Base-by-base conservation (phyloP, 2,797 vertebrate species). In the Rhinophrynus dorsalis region DNA sequence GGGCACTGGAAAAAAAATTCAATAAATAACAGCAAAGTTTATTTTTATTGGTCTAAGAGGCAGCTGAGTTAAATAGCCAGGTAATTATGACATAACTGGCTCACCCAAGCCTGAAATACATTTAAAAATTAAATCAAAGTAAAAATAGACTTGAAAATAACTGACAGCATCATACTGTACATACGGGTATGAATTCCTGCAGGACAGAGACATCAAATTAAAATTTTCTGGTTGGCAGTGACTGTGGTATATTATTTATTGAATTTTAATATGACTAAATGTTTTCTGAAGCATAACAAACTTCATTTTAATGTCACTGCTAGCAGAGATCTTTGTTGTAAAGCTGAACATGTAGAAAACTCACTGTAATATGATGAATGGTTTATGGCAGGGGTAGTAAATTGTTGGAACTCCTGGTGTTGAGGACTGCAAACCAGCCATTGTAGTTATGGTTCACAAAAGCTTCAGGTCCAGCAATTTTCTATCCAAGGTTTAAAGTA, bases 91-190 rank as follows among this genome's bases (percentile, higher is more conserved):
- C 35, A 61, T 18, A 61, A 58, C 27, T 60, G 35, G 38, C 37
- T 52, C 40, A 52, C 13, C 21, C 35, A 51, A 44, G 47, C 57
- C 35, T 68, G 18, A 52, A 68, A 18, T 42, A 68, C 47, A 61
- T 52, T 52, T 61, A 44, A 33, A 54, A 68, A 68, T 68, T 68
- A n/a, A n/a, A n/a, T n/a, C n/a, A n/a, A n/a, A n/a, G n/a, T n/a
- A n/a, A n/a, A n/a, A n/a, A n/a, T n/a, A n/a, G n/a, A n/a, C n/a
- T n/a, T n/a, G n/a, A n/a, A n/a, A n/a, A n/a, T n/a, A n/a, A n/a
- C n/a, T n/a, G n/a, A n/a, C n/a, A n/a, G n/a, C n/a, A n/a, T n/a
- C n/a, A n/a, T n/a, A n/a, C n/a, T n/a, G n/a, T n/a, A n/a, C n/a
- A n/a, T n/a, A n/a, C n/a, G n/a, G n/a, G n/a, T n/a, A n/a, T n/a